phyloP scores from a whole-genome alignment of 2,797 vertebrate species.

The Aselliscus stoliczkanus region DNA sequence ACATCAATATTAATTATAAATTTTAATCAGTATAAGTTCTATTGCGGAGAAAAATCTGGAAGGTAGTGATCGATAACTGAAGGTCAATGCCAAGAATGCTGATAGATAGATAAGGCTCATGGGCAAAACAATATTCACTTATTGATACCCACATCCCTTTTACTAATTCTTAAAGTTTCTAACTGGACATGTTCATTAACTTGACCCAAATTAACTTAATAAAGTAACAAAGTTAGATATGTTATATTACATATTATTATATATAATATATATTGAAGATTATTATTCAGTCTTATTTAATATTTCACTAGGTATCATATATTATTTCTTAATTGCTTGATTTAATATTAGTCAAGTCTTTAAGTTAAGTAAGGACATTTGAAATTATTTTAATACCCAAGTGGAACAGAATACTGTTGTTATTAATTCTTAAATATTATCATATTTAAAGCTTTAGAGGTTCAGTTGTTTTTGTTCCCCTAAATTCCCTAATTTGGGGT shows the following conservation, averaged over 20 bases:
- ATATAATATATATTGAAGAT: background rate
- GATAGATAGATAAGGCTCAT: background rate
- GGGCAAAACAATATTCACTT: background rate
- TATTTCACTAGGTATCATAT: background rate
- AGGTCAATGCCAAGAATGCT: background rate
- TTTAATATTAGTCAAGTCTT: background rate
- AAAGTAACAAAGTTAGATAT: background rate
- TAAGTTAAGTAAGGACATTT: background rate
- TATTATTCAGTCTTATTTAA: background rate
- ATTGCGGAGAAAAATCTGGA: background rate
- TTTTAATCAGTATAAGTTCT: background rate
- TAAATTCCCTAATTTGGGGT: background rate
- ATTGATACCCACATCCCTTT: background rate
- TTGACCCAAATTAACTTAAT: background rate
- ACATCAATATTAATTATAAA: background rate
- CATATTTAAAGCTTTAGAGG: background rate
- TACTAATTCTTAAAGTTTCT: background rate
- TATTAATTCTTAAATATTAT: background rate
- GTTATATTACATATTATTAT: background rate
- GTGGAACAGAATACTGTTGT: background rate
- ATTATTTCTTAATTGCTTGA: background rate
- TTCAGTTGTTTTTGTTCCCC: background rate
- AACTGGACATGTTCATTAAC: background rate
- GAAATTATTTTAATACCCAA: background rate
- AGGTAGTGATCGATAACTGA: background rate